Evolutionary conservation across 2,888 invertebrate species (phyloP).

Genomic region (Diarsia brunnea): DNA sequence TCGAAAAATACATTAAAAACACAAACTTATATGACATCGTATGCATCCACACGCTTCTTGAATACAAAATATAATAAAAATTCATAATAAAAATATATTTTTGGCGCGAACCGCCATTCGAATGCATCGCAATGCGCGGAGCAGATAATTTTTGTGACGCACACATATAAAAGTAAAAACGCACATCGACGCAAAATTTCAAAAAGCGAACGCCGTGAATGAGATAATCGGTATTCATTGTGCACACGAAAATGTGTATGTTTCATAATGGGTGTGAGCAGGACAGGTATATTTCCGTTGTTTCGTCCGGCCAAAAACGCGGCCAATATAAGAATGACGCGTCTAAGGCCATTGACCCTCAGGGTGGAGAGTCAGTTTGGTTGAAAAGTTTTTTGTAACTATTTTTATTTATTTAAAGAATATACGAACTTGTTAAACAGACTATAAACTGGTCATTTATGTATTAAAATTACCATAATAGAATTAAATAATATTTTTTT

Average conservation of each 20-base stretch:
- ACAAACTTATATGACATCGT: slow-evolving; percentile 68
- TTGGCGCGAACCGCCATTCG: slow-evolving; percentile 79
- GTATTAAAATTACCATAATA: slow-evolving; percentile 10
- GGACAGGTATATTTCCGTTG: slow-evolving; percentile 79
- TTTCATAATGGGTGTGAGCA: slow-evolving; percentile 75
- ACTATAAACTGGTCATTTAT: slow-evolving; percentile 21
- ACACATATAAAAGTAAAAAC: slow-evolving; percentile 76
- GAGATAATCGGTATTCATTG: slow-evolving; percentile 89
- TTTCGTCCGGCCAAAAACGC: slow-evolving; percentile 87
- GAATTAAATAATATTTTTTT: slow-evolving; percentile 12
- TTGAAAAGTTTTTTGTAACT: slow-evolving; percentile 61
- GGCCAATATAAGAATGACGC: slow-evolving; percentile 90
- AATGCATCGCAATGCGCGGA: slow-evolving; percentile 80
- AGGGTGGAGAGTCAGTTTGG: slow-evolving; percentile 75
- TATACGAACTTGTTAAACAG: slow-evolving; percentile 23
- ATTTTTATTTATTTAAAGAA: slow-evolving; percentile 67
- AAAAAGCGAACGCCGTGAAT: slow-evolving; percentile 84
- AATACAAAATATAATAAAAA: slow-evolving; percentile 80
- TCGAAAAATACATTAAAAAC: slow-evolving; percentile 75
- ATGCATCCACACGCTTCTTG: slow-evolving; percentile 67
- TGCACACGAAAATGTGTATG: slow-evolving; percentile 85
- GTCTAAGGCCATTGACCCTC: slow-evolving; percentile 86
- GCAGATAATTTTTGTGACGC: slow-evolving; percentile 86
- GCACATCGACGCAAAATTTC: slow-evolving; percentile 82
- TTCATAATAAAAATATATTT: slow-evolving; percentile 80